Base-by-base conservation (phyloP, 2,113 vertebrate species). In the Microcebus murinus region DNA sequence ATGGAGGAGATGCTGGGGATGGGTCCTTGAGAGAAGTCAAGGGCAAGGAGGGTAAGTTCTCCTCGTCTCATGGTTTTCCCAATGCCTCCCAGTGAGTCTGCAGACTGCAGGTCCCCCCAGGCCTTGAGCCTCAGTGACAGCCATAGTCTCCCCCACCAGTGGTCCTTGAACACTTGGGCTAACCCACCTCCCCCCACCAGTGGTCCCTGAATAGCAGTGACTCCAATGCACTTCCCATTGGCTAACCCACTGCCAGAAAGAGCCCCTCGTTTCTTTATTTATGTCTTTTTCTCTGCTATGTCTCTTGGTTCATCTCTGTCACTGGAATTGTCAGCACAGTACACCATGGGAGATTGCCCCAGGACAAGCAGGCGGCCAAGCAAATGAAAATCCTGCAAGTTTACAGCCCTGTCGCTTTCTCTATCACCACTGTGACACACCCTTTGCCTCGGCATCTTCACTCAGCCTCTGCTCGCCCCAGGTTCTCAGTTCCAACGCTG, bases 331-430 rank as follows among this genome's bases (percentile, higher is more conserved):
- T 57, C 76, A n/a, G 68, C 20, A 21, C 17, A 29, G 76, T 27
- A 9, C 8, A 55, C 67, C 79, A 90, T 0, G 59, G 79, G 91
- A 90, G 36, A 39, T 3, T 13, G 84, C 39, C 77, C 4, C 25
- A 87, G 57, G 14, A 55, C 65, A 97, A 74, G 89, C 70, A 71
- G 0, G 2, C 34, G 57, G 91, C 91, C 89, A 61, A 93, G 57
- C 21, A 7, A 29, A 39, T 55, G 89, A 89, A 87, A 95, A 61
- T 68, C 71, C 92, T 50, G 34, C 4, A 87, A 36, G 59, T 84
- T 86, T 82, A 87, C 5, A 48, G 94, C 50, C 71, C 68, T 83
- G 95, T 84, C 87, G 27, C 80, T 59, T 55, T 80, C 59, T 80
- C 95, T 61, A 4, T 55, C n/a, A 48, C 14, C 14, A 27, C 59